These are phyloP conservation scores for Drosophila persimilis DNA, from an alignment of 1,140 invertebrate species.

Conservation along the genomic window DNA sequence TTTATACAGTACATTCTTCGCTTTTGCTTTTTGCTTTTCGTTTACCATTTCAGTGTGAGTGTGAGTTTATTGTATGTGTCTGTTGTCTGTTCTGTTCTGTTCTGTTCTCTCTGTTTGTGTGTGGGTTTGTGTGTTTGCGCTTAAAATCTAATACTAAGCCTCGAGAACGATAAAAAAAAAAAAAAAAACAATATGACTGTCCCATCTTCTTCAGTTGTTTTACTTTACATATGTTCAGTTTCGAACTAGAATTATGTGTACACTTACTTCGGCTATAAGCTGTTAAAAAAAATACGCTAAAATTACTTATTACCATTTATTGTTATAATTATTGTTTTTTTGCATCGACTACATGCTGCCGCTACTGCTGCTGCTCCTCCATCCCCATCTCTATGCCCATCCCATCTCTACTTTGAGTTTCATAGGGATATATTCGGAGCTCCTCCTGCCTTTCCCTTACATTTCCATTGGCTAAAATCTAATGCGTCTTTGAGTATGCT, in stretches of 20 bases:
- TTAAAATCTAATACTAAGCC: slow-evolving; percentile 25
- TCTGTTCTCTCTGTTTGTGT: slow-evolving; percentile 12
- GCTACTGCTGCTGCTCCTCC: slow-evolving; percentile 1
- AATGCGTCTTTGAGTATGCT: slow-evolving; percentile 73
- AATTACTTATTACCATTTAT: slow-evolving; percentile 72
- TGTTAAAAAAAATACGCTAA: slow-evolving; percentile 74
- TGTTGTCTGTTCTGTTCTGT: slow-evolving; percentile 1
- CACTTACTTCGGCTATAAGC: slow-evolving; percentile 71
- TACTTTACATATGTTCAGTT: slow-evolving; percentile 45
- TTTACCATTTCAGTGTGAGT: slow-evolving; percentile 34
- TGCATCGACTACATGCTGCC: slow-evolving; percentile 19
- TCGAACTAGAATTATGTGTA: slow-evolving; percentile 41
- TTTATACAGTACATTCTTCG: slow-evolving; percentile 30
- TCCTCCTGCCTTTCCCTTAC: slow-evolving; percentile 4
- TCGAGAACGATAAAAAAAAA: slow-evolving; percentile 26
- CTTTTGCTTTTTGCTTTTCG: slow-evolving; percentile 33
- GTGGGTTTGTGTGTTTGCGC: slow-evolving; percentile 14
- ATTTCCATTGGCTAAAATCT: slow-evolving; percentile 42
- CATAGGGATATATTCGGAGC: too few species aligned
- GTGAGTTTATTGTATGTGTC: slow-evolving; percentile 11
- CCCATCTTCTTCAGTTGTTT: slow-evolving; percentile 2
- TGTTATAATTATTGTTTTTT: slow-evolving; percentile 73
- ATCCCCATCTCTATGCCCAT: neutral
- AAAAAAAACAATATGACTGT: neutral
- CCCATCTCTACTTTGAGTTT: too few species aligned